Conservation (phyloP, 1,140 invertebrate genomes). For the Melanaphis sacchari region DNA sequence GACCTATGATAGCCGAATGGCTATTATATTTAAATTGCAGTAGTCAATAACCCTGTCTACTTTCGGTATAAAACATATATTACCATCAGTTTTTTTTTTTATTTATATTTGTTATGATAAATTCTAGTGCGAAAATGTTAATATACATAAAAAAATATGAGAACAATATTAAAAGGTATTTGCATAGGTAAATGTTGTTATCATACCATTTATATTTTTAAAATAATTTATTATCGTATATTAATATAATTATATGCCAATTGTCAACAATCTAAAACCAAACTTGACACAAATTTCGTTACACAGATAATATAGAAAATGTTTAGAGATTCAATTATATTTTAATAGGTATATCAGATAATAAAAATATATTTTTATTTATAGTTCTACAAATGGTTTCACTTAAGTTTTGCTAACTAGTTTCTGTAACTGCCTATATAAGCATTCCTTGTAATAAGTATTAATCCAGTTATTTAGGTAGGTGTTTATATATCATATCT, state of each 20-base stretch:
- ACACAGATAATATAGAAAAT: background rate
- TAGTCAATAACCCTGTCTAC: background rate
- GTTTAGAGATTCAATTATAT: too few species aligned
- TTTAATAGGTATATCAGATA: background rate
- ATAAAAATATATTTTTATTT: background rate
- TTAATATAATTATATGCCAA: too few species aligned
- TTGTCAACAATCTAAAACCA: background rate
- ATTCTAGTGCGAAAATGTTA: background rate
- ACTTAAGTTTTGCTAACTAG: background rate
- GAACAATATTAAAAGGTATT: background rate
- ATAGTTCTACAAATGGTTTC: background rate
- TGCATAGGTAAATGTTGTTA: too few species aligned
- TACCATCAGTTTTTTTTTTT: background rate
- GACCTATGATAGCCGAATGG: constrained; percentile 24
- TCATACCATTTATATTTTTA: too few species aligned
- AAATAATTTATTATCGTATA: background rate
- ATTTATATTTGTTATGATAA: background rate
- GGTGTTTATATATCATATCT: background rate
- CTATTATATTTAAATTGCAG: constrained; percentile 2
- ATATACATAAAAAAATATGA: background rate
- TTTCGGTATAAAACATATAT: background rate
- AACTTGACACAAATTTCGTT: background rate
- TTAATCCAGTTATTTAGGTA: background rate
- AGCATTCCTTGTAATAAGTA: background rate
- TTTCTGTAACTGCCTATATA: background rate